A percentile compares a stretch with the other conserved stretches of the same genome.
Evolutionary conservation across 2,888 invertebrate genomes (phyloP).

Genomic region (Ormyrus rosae): DNA sequence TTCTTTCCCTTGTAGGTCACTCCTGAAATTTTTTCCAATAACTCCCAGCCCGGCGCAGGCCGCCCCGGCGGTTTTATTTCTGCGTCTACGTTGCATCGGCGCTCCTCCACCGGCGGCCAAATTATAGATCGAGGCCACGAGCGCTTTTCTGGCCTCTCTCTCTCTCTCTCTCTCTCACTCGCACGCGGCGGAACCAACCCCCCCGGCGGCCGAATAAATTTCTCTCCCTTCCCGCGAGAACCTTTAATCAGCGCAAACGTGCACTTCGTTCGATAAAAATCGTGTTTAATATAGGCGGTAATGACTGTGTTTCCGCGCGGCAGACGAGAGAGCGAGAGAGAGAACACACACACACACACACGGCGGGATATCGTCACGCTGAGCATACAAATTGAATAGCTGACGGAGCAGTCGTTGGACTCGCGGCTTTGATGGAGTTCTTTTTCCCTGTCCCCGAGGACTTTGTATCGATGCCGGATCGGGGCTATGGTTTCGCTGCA

Average conservation of each 20-base stretch:
- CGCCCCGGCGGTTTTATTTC: conserved; percentile 34
- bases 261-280: conserved; percentile 42
- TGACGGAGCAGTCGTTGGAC: background rate
- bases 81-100: background rate
- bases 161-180: background rate
- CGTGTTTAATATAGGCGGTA: conserved; percentile 45
- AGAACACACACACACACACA: conserved; percentile 1
- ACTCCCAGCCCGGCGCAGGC: background rate
- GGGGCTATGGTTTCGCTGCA: conserved; percentile 3
- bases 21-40: too few species aligned
- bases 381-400: conserved; percentile 46
- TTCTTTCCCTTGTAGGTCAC: too few species aligned
- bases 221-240: conserved; percentile 37
- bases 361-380: conserved; percentile 19
- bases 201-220: conserved; percentile 49
- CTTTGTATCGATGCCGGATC: background rate
- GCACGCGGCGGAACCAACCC: conserved; percentile 14
- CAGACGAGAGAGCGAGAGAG: too few species aligned
- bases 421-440: background rate
- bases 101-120: conserved; percentile 53
- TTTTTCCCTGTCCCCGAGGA: conserved; percentile 43
- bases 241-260: conserved; percentile 48
- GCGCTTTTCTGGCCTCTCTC: conserved; percentile 35
- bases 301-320: conserved; percentile 43
- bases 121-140: conserved; percentile 60